phyloP scores from a whole-genome alignment of 2,888 invertebrate species.

The Lithophane socia region DNA sequence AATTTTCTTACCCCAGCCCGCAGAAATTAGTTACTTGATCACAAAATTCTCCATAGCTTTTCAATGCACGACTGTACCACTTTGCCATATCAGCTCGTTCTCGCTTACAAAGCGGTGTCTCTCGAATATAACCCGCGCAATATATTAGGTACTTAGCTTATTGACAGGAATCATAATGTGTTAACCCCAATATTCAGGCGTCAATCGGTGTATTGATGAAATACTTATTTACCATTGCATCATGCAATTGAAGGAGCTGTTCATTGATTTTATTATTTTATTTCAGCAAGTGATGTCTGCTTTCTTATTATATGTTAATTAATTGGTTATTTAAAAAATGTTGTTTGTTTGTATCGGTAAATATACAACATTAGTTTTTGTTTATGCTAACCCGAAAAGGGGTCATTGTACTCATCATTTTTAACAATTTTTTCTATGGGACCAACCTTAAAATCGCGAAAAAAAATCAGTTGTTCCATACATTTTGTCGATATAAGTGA shows the following conservation, averaged over 20 bases:
- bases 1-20: slow-evolving; percentile 53
- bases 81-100: slow-evolving; percentile 48
- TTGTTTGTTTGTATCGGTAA: background rate
- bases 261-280: slow-evolving; percentile 51
- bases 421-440: too few relatives aligned
- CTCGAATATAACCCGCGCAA: slow-evolving; percentile 52
- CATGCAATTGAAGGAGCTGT: slow-evolving; percentile 67
- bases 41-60: slow-evolving; percentile 58
- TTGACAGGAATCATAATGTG: slow-evolving; percentile 71
- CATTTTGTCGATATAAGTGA: too few relatives aligned
- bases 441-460: too few relatives aligned
- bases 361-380: too few relatives aligned
- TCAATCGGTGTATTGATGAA: slow-evolving; percentile 76
- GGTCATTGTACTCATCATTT: too few relatives aligned
- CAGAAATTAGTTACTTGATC: slow-evolving; percentile 54
- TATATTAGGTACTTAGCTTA: slow-evolving; percentile 55
- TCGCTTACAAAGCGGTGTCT: slow-evolving; percentile 30
- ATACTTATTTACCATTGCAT: slow-evolving; percentile 85
- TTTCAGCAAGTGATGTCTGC: slow-evolving; percentile 32
- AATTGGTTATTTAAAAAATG: background rate
- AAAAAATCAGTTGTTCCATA: too few relatives aligned
- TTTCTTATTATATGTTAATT: slow-evolving; percentile 32
- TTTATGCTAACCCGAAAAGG: too few relatives aligned
- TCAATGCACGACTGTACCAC: slow-evolving; percentile 52
- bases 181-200: slow-evolving; percentile 78